These are phyloP conservation scores for Hippasteria phrygiana DNA, from an alignment of 53 echinoderm and acorn worm genomes.

Conservation along the genomic window DNA sequence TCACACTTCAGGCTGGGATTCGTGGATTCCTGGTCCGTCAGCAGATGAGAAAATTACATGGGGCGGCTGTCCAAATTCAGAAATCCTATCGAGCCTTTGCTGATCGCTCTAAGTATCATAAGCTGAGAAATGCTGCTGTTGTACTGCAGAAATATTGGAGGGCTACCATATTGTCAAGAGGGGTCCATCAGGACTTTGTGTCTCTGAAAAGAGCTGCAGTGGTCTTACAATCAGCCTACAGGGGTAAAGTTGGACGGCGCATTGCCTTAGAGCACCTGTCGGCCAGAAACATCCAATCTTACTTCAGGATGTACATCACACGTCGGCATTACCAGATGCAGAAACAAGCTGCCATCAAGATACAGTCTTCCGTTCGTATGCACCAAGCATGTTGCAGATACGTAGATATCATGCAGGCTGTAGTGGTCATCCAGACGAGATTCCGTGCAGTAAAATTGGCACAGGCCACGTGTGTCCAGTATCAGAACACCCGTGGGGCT, in stretches of 20 bases:
- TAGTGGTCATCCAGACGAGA: slow-evolving; percentile 62
- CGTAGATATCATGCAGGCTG: slow-evolving; percentile 42
- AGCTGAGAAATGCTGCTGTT: slow-evolving; percentile 58
- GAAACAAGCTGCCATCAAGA: slow-evolving; percentile 68
- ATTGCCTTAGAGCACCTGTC: slow-evolving; percentile 63
- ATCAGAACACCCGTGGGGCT: slow-evolving; percentile 64
- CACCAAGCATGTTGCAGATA: slow-evolving; percentile 46
- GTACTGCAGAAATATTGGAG: slow-evolving; percentile 65
- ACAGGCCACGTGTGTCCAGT: slow-evolving; percentile 9
- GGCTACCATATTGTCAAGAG: slow-evolving; percentile 16
- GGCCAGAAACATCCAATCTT: slow-evolving; percentile 82
- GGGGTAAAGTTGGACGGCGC: slow-evolving; percentile 57
- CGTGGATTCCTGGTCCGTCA: slow-evolving; percentile 63
- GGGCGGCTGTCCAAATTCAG: slow-evolving; percentile 80
- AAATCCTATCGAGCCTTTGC: slow-evolving; percentile 64
- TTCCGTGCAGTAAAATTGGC: slow-evolving; percentile 51
- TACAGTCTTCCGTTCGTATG: slow-evolving; percentile 75
- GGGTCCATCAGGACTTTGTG: slow-evolving; percentile 1
- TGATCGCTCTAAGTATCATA: slow-evolving; percentile 43
- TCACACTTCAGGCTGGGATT: slow-evolving; percentile 59
- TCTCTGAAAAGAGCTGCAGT: slow-evolving; percentile 68
- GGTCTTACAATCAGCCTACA: slow-evolving; percentile 64
- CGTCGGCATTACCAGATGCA: slow-evolving; percentile 50
- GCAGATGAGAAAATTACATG: slow-evolving; percentile 40
- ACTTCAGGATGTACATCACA: slow-evolving; percentile 68